Base-by-base conservation (phyloP, 2,113 vertebrate species). In the Conger conger region DNA sequence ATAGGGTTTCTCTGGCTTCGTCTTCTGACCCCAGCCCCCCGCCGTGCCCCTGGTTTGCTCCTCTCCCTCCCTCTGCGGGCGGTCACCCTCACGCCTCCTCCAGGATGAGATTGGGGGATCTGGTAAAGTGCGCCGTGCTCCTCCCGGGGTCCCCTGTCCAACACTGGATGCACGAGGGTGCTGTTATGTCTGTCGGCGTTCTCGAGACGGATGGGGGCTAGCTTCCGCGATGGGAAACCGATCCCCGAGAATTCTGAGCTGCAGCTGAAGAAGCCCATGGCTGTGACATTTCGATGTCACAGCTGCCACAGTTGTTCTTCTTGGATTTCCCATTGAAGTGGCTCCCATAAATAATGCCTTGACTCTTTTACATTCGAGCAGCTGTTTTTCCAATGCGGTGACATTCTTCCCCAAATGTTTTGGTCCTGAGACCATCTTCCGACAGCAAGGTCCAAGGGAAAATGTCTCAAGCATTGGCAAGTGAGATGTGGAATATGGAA, bases 261-360 rank as follows among this genome's bases (percentile, higher is more conserved):
- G 76, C 80, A 87, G 90, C 82, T 60, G 45, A 88, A 84, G 87
- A 88, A 38, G 87, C 89, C 84, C 78, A 35, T 79, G 63, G 68
- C 88, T 86, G 86, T 89, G 87, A 89, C 89, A 90, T 90, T 88
- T 87, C 86, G 85, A 94, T 93, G 92, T 94, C 91, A 92, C 94
- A 94, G 94, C 93, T 95, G 93, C 93, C 92, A 91, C 90, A 92
- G 90, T 93, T 89, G 88, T 86, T 91, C 93, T 88, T 93, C 94
- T 95, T 90, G 85, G 90, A 90, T 95, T 93, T 95, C 94, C 85
- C 86, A 90, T 92, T 90, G 86, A 89, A 91, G 89, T 57, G 91
- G 90, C 86, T 84, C 86, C 90, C 92, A 92, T 93, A 95, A 94
- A 95, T 95, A 91, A 88, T 90, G 81, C 33, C 37, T 63, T 87